These are phyloP conservation scores for Macrostomum lignano DNA, from an alignment of 1,140 invertebrate genomes.

Conservation along the genomic window DNA sequence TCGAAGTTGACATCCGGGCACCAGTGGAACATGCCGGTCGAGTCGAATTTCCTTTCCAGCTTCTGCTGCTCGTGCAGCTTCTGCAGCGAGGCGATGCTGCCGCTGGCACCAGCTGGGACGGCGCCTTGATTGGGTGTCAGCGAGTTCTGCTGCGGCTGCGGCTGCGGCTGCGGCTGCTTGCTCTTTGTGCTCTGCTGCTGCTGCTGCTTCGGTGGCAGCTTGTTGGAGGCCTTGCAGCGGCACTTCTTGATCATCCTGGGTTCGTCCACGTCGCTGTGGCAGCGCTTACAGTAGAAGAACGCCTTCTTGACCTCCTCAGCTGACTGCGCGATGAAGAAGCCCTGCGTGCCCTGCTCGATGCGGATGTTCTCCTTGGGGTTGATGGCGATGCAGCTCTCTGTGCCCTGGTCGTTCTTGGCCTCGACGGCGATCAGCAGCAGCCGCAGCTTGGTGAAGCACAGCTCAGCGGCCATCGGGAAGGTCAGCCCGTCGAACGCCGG, in stretches of 20 bases:
- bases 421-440: slow-evolving; percentile 30
- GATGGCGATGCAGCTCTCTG: slow-evolving; percentile 84
- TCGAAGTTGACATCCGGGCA: slow-evolving; percentile 76
- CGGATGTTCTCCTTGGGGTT: slow-evolving; percentile 73
- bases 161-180: too few species aligned
- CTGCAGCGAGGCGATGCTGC: too few species aligned
- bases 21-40: slow-evolving; percentile 99
- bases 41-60: slow-evolving; percentile 37
- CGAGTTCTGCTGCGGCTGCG: too few species aligned
- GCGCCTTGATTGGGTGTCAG: too few species aligned
- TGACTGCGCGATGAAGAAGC: slow-evolving; percentile 9
- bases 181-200: too few species aligned
- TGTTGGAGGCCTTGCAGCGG: slow-evolving; percentile 62
- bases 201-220: too few species aligned
- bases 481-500: slow-evolving; percentile 90
- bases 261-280: not conserved
- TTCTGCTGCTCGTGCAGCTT: too few species aligned
- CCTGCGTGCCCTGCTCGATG: slow-evolving; percentile 31
- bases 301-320: slow-evolving; percentile 8
- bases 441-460: slow-evolving; percentile 58
- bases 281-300: slow-evolving; percentile 4
- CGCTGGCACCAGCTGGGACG: too few species aligned
- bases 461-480: slow-evolving; percentile 66
- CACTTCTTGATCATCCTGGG: not conserved
- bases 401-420: slow-evolving; percentile 41